Base-by-base conservation (phyloP, 1,140 invertebrate species). In the Aphis gossypii region DNA sequence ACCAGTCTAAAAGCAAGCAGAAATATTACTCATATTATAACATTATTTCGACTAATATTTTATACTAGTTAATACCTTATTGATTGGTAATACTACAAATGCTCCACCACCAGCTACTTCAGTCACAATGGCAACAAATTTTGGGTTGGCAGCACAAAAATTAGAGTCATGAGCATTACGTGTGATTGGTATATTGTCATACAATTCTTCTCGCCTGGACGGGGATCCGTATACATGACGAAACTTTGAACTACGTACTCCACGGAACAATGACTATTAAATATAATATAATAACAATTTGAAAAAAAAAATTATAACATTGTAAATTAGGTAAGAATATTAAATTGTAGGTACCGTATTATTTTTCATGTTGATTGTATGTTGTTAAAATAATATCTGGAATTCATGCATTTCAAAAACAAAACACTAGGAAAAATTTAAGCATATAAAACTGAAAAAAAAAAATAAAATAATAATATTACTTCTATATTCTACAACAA, bases 101-200 rank as follows among this genome's bases (percentile, higher is more conserved):
- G 98, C 97, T 8, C 98, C 98, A 3, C 99, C 99, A 11, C 98
- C 98, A 25, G 98, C 98, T 30, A 98, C 98, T 96, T 99, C 98
- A 4, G 98, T 99, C 68, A 99, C 98, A 93, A 99, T 96, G 20
- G 98, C 98, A 90, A 99, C 96, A 95, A 98, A 99, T 95, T 99
- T 99, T 0, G 98, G 98, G 96, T 99, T 99, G 83, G 98, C 98
- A 8, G 97, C 97, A 95, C 98, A 99, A 95, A 98, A 99, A 94
- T 98, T 97, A 68, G 98, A 98, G 95, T 99, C 98, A 96, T 98
- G 98, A 25, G 98, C 97, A 95, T 98, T 98, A 95, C 98, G 97
- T 5, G 98, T 99, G 93, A 99, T 98, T 95, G 98, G 97, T 94
- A 99, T 97, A 95, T 98, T 98, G 95, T 99, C 98, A 95, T 99